Base-by-base conservation (phyloP, 2,113 vertebrate species). In the Oncorhynchus keta region DNA sequence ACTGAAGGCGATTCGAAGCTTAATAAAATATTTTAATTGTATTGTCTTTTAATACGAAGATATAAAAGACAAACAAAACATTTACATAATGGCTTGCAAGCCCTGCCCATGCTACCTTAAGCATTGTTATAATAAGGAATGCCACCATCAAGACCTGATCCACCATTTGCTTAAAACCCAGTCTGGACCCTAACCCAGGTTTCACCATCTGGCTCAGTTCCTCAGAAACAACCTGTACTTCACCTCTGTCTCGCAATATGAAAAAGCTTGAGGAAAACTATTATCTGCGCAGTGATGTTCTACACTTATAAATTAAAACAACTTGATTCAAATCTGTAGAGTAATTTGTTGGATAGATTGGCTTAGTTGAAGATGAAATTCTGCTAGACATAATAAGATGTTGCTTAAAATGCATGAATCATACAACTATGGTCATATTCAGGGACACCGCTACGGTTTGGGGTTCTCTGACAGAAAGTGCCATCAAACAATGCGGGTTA, bases 11-110 rank as follows among this genome's bases (percentile, higher is more conserved):
- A 94, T 91, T 93, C 86, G 86, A 89, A 91, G 89, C 89, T 90
- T 94, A 90, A 92, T 94, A 94, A 94, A 94, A 94, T 94, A 94
- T 93, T 93, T 93, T 82, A 86, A 87, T 93, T 93, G 93, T 92
- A 93, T 94, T 93, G 92, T 91, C 87, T 93, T 93, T 92, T 93
- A 92, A 93, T 94, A 93, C 92, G 93, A 94, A 94, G 93, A 94
- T 93, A 89, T 92, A 93, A 92, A 83, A 90, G 74, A 85, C 80
- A 91, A 90, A 90, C 79, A 87, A 87, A 92, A 92, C 88, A 91
- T 90, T 89, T 92, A 93, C 92, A 93, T 92, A 81, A 89, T 92
- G 91, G 88, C 93, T 89, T 91, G 90, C 88, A 93, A 93, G 91
- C 91, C 89, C 91, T 91, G 90, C 80, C 89, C 90, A 91, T 93